Evolutionary conservation across 2,888 invertebrate species (phyloP), one percentile per base, ranked within the genome.

Genomic region (Orgyia antiqua): DNA sequence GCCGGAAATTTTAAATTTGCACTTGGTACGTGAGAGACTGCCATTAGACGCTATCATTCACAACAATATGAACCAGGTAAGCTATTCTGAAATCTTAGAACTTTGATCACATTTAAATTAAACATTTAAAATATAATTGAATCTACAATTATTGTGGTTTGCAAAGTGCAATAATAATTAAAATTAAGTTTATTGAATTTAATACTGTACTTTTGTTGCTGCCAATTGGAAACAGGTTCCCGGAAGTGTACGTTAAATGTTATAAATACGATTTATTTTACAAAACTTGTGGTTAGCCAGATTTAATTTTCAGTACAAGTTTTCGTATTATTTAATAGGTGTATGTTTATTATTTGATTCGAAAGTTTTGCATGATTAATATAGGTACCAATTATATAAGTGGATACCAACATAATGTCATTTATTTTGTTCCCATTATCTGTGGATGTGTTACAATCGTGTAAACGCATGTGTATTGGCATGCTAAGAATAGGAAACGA

Each of bases 1-100:
- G 60, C 88, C 88, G 43, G 93, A 95, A 42, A 93, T 96, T 52
- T 76, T 96, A 29, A 92, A 92, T 54, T 89, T 96, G 63, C 96
- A 97, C 74, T 87, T 95, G 45, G 93, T 96, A 10, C 89, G 90
- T 40, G 92, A 94, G 53, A 88, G 91, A 36, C 79, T 96, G 26
- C 92, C 93, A 8, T 87, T 93, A 51, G 93, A 94, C 33, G 89
- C 90, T 42, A 94, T 95, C 36, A 89, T 91, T 33, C 89, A 91
- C 48, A 91, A 90, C 60, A 92, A 91, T 59, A 87, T 89, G 58
- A 90, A 89, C 59, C 89, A 92, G 88, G 93, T 93, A 77, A 62
- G 49, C 33, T 6, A 15, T 4, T 15, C 4, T 15, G 15, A 15
- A 15, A 4, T 15, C 4, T 15, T 15, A 15, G 23, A 33, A 24